These are phyloP conservation scores for Phymastichus coffea DNA, from an alignment of 1,140 invertebrate genomes.

Conservation along the genomic window DNA sequence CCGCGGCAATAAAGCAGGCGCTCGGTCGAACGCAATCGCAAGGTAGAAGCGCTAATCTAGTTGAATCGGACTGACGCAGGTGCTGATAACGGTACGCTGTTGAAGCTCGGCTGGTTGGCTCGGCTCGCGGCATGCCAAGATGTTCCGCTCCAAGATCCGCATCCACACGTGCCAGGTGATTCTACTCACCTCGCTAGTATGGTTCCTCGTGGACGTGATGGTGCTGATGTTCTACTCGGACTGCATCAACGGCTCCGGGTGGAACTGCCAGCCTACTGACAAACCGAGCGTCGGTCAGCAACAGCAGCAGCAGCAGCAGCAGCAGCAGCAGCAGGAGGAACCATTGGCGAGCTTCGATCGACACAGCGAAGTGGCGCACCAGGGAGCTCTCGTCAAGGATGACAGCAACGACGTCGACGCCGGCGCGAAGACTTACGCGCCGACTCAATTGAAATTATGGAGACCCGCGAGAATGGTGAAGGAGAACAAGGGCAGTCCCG, in stretches of 20 bases:
- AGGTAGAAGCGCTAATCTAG: no score
- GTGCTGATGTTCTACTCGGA: slow-evolving; percentile 93
- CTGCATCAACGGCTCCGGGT: slow-evolving; percentile 72
- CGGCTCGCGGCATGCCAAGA: no score
- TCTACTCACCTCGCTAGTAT: slow-evolving; percentile 89
- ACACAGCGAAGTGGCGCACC: neutral
- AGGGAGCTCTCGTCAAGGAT: neutral
- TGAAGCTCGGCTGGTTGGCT: no score
- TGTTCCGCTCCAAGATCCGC: slow-evolving; percentile 83
- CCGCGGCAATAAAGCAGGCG: no score
- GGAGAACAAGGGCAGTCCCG: slow-evolving; percentile 70
- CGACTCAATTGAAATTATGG: slow-evolving; percentile 69
- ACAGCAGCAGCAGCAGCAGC: slow-evolving; percentile 25
- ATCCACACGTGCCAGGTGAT: slow-evolving; percentile 94
- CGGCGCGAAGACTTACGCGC: slow-evolving; percentile 46
- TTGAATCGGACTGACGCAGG: no score
- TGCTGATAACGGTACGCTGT: no score
- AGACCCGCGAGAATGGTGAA: slow-evolving; percentile 67
- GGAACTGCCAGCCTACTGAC: slow-evolving; percentile 56
- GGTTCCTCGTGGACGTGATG: slow-evolving; percentile 91
- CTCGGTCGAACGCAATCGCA: no score
- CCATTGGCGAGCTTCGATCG: neutral
- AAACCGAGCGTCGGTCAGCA: slow-evolving; percentile 19
- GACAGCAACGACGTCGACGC: slow-evolving; percentile 7
- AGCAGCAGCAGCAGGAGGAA: neutral